phyloP scores from a whole-genome alignment of 2,888 invertebrate genomes.

The Andrena minutula region DNA sequence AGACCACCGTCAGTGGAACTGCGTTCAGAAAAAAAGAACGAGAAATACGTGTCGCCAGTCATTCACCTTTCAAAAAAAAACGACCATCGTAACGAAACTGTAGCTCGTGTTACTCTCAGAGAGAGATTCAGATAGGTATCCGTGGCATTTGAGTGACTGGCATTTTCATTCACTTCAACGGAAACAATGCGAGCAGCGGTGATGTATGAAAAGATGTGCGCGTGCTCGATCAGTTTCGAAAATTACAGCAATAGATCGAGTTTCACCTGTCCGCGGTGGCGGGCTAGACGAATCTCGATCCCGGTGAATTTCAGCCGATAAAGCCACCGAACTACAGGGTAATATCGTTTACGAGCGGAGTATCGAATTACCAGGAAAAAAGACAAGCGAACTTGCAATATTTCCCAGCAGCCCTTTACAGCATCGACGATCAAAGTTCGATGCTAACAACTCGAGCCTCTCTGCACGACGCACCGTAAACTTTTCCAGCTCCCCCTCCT shows the following conservation, averaged over 20 bases:
- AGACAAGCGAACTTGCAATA: neutral
- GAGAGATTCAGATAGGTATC: neutral
- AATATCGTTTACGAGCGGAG: neutral
- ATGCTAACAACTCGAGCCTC: conserved; percentile 37
- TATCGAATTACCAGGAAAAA: neutral
- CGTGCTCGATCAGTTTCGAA: neutral
- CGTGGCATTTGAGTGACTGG: neutral
- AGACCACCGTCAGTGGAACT: neutral
- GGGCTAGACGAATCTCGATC: neutral
- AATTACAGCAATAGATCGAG: too few relatives aligned
- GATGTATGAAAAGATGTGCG: neutral
- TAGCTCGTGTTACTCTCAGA: neutral
- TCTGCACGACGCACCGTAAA: conserved; percentile 26
- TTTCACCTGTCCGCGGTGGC: too few relatives aligned
- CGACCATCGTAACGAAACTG: neutral
- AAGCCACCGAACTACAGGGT: neutral
- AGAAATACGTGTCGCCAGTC: neutral
- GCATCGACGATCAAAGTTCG: conserved; percentile 47
- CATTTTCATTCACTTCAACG: neutral
- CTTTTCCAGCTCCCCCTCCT: conserved; percentile 25
- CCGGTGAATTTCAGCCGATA: neutral
- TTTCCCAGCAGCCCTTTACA: conserved; percentile 38
- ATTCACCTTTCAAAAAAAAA: neutral
- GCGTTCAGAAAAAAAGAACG: neutral
- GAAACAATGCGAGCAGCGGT: neutral